A percentile compares a stretch with the other conserved stretches of the same genome.
These are phyloP conservation scores for Erynnis tages DNA, from an alignment of 2,888 invertebrate genomes.

Conservation along the genomic window DNA sequence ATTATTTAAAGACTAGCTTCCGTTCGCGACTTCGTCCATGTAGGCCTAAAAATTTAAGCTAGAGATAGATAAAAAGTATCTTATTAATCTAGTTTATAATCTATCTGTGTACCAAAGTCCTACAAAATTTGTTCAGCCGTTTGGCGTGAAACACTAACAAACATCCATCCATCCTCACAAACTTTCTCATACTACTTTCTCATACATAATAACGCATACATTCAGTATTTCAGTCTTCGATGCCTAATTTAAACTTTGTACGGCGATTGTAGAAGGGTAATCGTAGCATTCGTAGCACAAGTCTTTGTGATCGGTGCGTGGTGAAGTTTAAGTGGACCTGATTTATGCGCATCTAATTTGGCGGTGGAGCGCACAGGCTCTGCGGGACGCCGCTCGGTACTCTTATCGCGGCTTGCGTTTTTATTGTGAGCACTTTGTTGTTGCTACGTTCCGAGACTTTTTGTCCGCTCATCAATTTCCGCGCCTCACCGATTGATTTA, in stretches of 20 bases:
- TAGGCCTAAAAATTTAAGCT: too few relatives aligned
- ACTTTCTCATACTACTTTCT: too few relatives aligned
- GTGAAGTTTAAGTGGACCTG: conserved; percentile 41
- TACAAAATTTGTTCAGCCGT: too few relatives aligned
- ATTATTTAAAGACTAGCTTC: too few relatives aligned
- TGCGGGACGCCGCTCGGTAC: conserved; percentile 51
- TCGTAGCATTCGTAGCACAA: conserved; percentile 24
- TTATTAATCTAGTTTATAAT: too few relatives aligned
- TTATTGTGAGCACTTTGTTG: conserved; percentile 76
- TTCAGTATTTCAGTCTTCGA: too few relatives aligned
- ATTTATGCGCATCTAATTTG: conserved; percentile 79
- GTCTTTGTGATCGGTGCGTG: conserved; percentile 31
- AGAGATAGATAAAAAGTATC: too few relatives aligned
- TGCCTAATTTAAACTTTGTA: neutral
- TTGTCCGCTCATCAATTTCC: conserved; percentile 78
- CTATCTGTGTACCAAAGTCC: too few relatives aligned
- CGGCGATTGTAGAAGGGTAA: conserved; percentile 34
- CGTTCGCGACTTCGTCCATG: too few relatives aligned
- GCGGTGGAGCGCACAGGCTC: conserved; percentile 48
- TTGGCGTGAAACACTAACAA: too few relatives aligned
- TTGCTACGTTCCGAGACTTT: conserved; percentile 69
- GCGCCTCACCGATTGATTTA: conserved; percentile 78
- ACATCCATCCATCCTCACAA: too few relatives aligned
- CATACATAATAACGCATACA: too few relatives aligned
- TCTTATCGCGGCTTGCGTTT: conserved; percentile 67